Conservation (phyloP, 2,113 vertebrate genomes). For the Megalops atlanticus region DNA sequence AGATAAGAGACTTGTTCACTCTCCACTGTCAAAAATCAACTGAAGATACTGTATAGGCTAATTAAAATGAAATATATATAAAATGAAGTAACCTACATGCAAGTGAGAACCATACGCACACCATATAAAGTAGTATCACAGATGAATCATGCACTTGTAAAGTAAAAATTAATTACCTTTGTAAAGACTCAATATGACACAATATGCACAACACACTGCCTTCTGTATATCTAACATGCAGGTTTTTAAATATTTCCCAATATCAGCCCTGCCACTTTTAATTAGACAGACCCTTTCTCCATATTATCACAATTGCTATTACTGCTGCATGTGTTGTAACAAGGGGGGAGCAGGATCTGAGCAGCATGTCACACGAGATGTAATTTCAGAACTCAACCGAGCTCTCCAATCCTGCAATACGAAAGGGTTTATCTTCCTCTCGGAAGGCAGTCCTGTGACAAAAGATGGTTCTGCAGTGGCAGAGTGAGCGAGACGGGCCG, state of each 20-base stretch:
- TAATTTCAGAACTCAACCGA: not conserved
- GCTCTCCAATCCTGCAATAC: not conserved
- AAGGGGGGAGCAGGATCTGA: not conserved
- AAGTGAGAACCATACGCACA: not conserved
- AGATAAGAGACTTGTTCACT: not conserved
- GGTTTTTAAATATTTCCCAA: not conserved
- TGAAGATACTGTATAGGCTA: not conserved
- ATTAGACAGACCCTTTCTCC: not conserved
- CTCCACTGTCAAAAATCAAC: not conserved
- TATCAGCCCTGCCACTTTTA: not conserved
- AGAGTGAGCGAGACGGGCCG: constrained; percentile 3
- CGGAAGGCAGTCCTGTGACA: constrained; percentile 7
- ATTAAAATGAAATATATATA: not conserved
- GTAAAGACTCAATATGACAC: not conserved
- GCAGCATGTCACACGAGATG: not conserved
- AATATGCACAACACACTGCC: not conserved
- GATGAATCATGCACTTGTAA: not conserved
- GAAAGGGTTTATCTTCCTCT: not conserved
- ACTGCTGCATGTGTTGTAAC: not conserved
- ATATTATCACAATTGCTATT: not conserved
- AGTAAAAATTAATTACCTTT: not conserved
- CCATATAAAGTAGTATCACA: not conserved
- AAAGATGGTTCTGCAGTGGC: not conserved
- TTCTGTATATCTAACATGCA: not conserved
- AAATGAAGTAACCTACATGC: not conserved